A percentile compares a stretch with the other conserved stretches of the same genome.
Evolutionary conservation across 2,113 vertebrate species (phyloP).

Genomic region (Australoheros scitulus): DNA sequence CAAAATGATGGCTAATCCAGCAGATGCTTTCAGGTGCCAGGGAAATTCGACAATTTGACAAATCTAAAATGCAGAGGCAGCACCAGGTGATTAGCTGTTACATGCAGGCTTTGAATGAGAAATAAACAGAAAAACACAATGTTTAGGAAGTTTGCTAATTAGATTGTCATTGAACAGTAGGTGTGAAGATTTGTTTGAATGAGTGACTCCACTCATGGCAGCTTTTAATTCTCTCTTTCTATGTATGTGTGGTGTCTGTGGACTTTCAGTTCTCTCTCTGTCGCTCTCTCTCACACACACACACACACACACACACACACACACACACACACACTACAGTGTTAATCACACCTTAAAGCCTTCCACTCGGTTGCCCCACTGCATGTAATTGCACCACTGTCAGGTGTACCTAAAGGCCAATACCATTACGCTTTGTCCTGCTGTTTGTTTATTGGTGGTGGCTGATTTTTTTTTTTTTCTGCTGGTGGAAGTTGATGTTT

Average conservation of each 20-base stretch:
- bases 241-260: neutral
- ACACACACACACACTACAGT: conserved; percentile 2
- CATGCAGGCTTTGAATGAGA: neutral
- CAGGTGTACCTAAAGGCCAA: neutral
- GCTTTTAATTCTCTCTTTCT: neutral
- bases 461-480: neutral
- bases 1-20: conserved; percentile 45
- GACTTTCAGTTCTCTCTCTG: neutral
- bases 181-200: conserved; percentile 15
- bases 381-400: conserved; percentile 32
- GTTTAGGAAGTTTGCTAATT: conserved; percentile 16
- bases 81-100: conserved; percentile 6
- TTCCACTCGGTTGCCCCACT: conserved; percentile 7
- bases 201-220: neutral
- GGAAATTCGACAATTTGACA: conserved; percentile 22
- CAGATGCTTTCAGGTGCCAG: conserved; percentile 44
- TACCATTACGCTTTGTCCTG: conserved; percentile 10
- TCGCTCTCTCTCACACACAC: no score
- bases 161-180: neutral
- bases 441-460: neutral
- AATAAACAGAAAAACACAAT: neutral
- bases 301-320: neutral
- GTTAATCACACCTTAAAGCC: conserved; percentile 30
- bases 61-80: neutral
- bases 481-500: neutral